Evolutionary conservation across 1,140 invertebrate species (phyloP).

Genomic region (Drosophila miranda): DNA sequence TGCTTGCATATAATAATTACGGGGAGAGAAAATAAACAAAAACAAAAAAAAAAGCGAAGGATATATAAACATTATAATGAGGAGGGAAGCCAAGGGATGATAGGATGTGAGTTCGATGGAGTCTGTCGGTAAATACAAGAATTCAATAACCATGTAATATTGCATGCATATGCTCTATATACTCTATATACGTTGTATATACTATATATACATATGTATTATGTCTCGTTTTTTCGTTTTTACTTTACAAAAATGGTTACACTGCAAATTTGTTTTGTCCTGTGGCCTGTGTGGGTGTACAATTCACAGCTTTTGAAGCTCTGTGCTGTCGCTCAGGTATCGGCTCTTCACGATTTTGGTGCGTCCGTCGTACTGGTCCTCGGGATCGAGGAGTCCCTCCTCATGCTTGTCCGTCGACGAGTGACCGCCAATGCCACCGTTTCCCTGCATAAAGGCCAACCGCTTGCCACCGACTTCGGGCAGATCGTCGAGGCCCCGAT

Average conservation of each 20-base stretch:
- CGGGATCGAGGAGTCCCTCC: slow-evolving; percentile 62
- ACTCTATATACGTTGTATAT: neutral
- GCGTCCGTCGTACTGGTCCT: slow-evolving; percentile 48
- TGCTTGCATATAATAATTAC: slow-evolving; percentile 13
- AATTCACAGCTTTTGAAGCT: slow-evolving; percentile 73
- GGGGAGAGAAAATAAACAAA: slow-evolving; percentile 1
- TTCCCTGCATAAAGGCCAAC: slow-evolving; percentile 46
- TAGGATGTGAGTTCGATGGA: no score
- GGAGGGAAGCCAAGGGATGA: neutral
- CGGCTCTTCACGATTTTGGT: slow-evolving; percentile 70
- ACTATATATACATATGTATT: slow-evolving; percentile 17
- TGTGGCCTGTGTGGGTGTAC: slow-evolving; percentile 5
- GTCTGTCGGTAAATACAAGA: no score
- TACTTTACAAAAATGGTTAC: slow-evolving; percentile 39
- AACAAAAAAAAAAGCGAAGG: neutral
- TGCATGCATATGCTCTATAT: neutral
- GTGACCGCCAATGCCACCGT: slow-evolving; percentile 12
- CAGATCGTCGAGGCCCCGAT: slow-evolving; percentile 88
- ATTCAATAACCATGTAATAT: neutral
- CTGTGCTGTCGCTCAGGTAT: slow-evolving; percentile 68
- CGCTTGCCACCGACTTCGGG: slow-evolving; percentile 59
- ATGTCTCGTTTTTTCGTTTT: slow-evolving; percentile 6
- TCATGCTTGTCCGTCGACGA: slow-evolving; percentile 54
- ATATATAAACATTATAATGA: slow-evolving; percentile 16
- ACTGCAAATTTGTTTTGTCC: slow-evolving; percentile 58